Conservation (phyloP, 30 jellyfish, hydroid and myxozoan genomes). For the Clytia hemisphaerica region DNA sequence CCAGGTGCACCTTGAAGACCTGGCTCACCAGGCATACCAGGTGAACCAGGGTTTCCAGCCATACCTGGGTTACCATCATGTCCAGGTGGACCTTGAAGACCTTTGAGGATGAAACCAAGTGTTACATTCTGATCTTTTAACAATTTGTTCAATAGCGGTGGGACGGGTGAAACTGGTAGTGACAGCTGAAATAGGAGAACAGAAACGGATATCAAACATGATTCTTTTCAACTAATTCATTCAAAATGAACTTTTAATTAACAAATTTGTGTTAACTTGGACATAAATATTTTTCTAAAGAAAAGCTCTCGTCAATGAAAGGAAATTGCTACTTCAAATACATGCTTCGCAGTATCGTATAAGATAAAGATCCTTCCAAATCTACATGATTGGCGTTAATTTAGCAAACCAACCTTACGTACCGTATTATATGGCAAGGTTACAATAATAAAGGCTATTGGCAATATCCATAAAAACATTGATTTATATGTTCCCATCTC, state of each 20-base stretch:
- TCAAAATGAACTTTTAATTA: background rate
- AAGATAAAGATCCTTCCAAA: too few relatives aligned
- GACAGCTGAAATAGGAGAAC: constrained; percentile 83
- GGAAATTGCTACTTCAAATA: too few relatives aligned
- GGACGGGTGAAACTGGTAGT: constrained; percentile 98
- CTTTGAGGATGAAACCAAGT: constrained; percentile 94
- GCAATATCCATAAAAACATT: too few relatives aligned
- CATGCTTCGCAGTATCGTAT: too few relatives aligned
- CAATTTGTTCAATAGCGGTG: constrained; percentile 92
- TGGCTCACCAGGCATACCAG: constrained; percentile 97
- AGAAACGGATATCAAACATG: constrained; percentile 6
- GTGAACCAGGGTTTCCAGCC: constrained; percentile 97
- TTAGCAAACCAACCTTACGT: too few relatives aligned
- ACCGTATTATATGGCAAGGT: too few relatives aligned
- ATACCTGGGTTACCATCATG: constrained; percentile 99
- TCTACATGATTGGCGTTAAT: too few relatives aligned
- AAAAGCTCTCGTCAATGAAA: too few relatives aligned
- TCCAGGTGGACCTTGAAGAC: constrained; percentile 99
- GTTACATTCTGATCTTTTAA: constrained; percentile 98
- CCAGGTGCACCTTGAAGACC: constrained; percentile 99
- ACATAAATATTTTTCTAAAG: too few relatives aligned
- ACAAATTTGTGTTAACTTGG: background rate
- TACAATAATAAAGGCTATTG: too few relatives aligned
- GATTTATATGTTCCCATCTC: too few relatives aligned
- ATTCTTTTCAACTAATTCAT: background rate